Conservation (phyloP, 2,888 invertebrate genomes). For the Heliconius sara region DNA sequence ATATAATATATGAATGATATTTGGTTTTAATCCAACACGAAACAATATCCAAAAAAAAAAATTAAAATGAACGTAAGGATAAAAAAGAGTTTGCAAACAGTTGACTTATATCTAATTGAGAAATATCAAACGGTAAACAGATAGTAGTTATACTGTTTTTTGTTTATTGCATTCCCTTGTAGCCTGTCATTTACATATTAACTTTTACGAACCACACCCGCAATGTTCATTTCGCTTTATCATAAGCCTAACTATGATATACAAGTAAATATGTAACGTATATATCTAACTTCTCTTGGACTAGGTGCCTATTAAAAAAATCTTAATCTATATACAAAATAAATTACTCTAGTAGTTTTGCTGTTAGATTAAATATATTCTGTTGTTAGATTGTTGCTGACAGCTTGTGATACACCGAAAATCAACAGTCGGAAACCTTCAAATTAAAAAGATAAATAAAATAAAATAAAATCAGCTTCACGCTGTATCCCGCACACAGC, state of each 20-base stretch:
- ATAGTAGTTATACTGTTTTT: neutral
- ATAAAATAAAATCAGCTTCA: too few relatives aligned
- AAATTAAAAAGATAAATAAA: neutral
- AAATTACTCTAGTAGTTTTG: too few relatives aligned
- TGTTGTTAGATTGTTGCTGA: neutral
- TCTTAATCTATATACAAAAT: too few relatives aligned
- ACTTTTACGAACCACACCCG: slow-evolving; percentile 1
- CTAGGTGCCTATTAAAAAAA: too few relatives aligned
- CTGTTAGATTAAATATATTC: too few relatives aligned
- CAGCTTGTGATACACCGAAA: neutral
- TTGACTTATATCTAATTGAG: neutral
- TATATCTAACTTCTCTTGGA: too few relatives aligned
- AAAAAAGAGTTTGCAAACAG: neutral
- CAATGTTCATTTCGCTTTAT: neutral
- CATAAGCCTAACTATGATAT: neutral
- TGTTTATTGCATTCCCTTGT: slow-evolving; percentile 1
- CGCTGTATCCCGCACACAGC: too few relatives aligned
- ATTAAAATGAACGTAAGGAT: neutral
- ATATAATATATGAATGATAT: neutral
- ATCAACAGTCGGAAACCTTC: neutral
- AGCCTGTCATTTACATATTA: slow-evolving; percentile 5
- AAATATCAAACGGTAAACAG: neutral
- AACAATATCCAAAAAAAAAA: neutral
- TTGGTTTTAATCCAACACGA: neutral
- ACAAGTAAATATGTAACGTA: neutral